These are phyloP conservation scores for Philaenus spumarius DNA, from an alignment of 1,140 invertebrate genomes.

Conservation along the genomic window DNA sequence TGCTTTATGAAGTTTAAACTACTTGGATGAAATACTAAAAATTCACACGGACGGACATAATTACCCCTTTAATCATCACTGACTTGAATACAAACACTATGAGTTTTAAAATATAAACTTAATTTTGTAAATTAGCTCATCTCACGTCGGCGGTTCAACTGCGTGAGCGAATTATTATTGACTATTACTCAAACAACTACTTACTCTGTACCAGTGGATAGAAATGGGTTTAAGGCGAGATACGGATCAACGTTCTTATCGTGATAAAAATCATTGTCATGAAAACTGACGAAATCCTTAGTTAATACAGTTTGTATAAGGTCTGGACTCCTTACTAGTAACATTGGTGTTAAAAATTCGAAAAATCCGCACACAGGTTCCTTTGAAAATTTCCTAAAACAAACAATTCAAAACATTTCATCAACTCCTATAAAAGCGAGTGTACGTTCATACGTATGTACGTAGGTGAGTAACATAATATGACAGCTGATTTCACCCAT, in stretches of 20 bases:
- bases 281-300: neutral
- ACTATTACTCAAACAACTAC: neutral
- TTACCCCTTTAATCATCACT: neutral
- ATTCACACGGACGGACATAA: neutral
- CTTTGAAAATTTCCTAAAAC: too few species aligned
- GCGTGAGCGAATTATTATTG: neutral
- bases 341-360: neutral
- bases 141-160: neutral
- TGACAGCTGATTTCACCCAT: too few species aligned
- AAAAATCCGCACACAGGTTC: neutral
- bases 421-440: too few species aligned
- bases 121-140: neutral
- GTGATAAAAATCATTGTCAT: neutral
- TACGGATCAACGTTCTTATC: neutral
- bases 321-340: neutral
- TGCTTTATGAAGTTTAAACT: too few species aligned
- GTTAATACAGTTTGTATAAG: neutral
- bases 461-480: too few species aligned
- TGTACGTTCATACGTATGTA: too few species aligned
- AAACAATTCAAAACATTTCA: too few species aligned
- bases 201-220: neutral
- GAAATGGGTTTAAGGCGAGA: neutral
- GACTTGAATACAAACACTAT: too few species aligned
- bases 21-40: neutral
- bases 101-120: too few species aligned